A percentile compares a stretch with the other conserved stretches of the same genome.
Evolutionary conservation across 1,140 invertebrate genomes (phyloP).

Genomic region (Calephelis virginiensis): DNA sequence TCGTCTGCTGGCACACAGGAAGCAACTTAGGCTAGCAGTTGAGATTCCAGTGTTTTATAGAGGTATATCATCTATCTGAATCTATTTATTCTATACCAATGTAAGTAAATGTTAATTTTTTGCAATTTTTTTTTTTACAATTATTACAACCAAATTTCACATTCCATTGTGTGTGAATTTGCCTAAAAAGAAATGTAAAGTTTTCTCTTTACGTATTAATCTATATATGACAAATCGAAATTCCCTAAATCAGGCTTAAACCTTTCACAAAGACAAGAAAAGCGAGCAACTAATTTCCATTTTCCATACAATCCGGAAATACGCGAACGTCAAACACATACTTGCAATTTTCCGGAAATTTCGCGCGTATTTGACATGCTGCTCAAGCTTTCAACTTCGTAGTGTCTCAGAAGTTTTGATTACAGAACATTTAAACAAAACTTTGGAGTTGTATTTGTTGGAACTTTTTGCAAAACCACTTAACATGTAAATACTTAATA

Average conservation of each 20-base stretch:
- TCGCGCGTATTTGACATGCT: neutral
- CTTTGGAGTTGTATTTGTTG: no score
- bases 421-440: neutral
- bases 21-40: no score
- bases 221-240: neutral
- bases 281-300: conserved; percentile 3
- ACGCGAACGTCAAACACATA: neutral
- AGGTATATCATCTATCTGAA: no score
- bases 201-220: no score
- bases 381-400: neutral
- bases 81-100: no score
- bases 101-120: no score
- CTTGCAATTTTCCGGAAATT: neutral
- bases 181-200: neutral
- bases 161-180: neutral
- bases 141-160: no score
- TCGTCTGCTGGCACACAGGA: no score
- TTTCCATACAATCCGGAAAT: neutral
- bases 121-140: no score
- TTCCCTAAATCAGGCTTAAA: neutral
- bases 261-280: neutral
- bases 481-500: no score
- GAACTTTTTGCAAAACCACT: no score
- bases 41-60: no score
- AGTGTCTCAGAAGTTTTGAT: neutral